Percentiles rank a stretch among this genome's conserved stretches.
Conservation (phyloP, 2,113 vertebrate species). For the Phylloscopus trochiloides region DNA sequence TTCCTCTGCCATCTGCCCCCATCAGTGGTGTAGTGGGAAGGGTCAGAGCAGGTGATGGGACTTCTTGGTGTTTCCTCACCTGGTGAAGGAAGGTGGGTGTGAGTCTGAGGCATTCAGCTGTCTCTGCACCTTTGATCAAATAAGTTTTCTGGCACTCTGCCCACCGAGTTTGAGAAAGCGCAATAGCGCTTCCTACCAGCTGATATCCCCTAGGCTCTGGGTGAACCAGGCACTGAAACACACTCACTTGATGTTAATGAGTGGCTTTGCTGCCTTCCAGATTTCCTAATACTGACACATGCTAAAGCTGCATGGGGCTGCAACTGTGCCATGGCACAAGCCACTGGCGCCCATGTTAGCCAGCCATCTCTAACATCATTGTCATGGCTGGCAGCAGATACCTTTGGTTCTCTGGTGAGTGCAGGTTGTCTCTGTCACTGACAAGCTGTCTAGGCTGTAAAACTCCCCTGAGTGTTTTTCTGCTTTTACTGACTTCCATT, state of each 20-base stretch:
- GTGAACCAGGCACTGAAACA: not conserved
- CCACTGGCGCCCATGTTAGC: not conserved
- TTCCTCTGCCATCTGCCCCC: not conserved
- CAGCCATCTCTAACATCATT: not conserved
- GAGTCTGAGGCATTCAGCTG: not conserved
- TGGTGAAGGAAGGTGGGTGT: not conserved
- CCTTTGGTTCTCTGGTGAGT: not conserved
- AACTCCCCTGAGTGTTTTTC: not conserved
- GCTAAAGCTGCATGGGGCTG: not conserved
- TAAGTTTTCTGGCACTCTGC: not conserved
- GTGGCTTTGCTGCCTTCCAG: not conserved
- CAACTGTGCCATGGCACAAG: not conserved
- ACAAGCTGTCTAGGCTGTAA: not conserved
- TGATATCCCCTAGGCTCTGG: not conserved
- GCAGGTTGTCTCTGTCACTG: not conserved
- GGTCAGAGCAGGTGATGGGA: accelerated
- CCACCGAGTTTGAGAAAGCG: not conserved
- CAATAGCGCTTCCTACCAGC: not conserved
- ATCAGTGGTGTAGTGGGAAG: not conserved
- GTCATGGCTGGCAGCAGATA: not conserved
- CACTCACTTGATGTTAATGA: not conserved
- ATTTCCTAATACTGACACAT: not conserved
- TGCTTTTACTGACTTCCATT: not conserved
- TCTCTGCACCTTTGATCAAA: not conserved
- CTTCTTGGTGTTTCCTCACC: not conserved